Base-by-base conservation (phyloP, 2,797 vertebrate genomes). In the Cirrhinus mrigala region DNA sequence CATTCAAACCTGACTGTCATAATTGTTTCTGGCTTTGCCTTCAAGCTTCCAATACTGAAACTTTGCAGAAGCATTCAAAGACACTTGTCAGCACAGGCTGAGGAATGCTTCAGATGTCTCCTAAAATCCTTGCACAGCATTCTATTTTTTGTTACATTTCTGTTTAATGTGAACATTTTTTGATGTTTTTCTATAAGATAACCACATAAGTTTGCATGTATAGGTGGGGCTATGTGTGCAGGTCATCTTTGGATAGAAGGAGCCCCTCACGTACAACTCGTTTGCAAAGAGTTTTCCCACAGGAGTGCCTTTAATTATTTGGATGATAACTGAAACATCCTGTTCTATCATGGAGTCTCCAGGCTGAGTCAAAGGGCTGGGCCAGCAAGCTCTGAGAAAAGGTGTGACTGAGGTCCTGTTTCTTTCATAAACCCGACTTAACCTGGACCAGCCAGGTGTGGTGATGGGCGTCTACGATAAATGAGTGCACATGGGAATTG, bases 301-400 rank as follows among this genome's bases (percentile, higher is more conserved):
- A 73, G 81, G 81, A 48, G 81, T 74, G 81, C 24, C 81, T 82
- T 48, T 74, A 82, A 73, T 82, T 62, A 73, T 58, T 73, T 3
- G 16, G 33, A 74, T 82, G 68, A 82, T 48, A 70, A 74, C 54
- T 73, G 54, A 82, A 82, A 82, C 16, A 10, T 73, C 64, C 64
- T 70, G 79, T 81, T 68, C 48, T 52, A 14, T 56, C 33, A 56
- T 37, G 70, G 64, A 37, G 40, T 56, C 52, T 73, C 64, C 27
- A 44, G 80, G 33, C 52, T 74, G 54, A 82, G 69, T 74, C 81
- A 82, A 82, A 82, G 69, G 81, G 81, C 81, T 74, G 81, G 70
- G 70, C 40, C 52, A 46, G 14, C 33, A 58, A 71, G 7, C 81
- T 60, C 16, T 74, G 54, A 60, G 54, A 73, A 69, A 48, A 82